Evolutionary conservation across 2,113 vertebrate species (phyloP).

Genomic region (Anhinga rufa): DNA sequence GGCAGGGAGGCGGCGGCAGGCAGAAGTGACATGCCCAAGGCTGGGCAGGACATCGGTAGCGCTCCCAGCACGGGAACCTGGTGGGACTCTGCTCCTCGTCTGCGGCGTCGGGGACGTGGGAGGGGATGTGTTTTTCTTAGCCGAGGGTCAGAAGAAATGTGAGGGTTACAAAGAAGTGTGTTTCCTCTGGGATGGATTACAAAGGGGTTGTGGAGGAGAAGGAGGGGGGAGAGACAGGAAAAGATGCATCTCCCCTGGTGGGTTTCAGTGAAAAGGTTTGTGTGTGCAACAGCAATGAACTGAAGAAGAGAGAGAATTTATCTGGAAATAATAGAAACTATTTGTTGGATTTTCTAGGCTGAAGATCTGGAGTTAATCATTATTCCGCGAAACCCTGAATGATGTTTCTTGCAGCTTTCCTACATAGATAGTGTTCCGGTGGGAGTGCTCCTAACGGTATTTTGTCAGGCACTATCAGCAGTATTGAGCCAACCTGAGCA

Average conservation of each 20-base stretch:
- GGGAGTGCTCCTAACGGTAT: conserved; percentile 63
- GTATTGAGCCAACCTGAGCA: conserved; percentile 76
- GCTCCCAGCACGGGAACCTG: neutral
- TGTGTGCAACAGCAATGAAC: neutral
- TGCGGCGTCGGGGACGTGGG: neutral
- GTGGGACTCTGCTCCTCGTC: neutral
- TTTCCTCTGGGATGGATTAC: neutral
- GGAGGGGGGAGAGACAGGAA: neutral
- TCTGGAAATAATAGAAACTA: conserved; percentile 60
- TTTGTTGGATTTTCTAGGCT: conserved; percentile 45
- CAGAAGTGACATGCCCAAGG: neutral
- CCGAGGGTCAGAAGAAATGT: neutral
- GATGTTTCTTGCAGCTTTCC: conserved; percentile 63
- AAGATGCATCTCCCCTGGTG: neutral
- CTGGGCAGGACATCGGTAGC: neutral
- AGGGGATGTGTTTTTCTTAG: neutral
- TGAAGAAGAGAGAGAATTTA: conserved; percentile 29
- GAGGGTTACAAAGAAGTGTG: neutral
- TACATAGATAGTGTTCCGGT: conserved; percentile 39
- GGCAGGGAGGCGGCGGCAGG: neutral
- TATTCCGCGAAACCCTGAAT: conserved; percentile 63
- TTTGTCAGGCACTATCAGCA: conserved; percentile 77
- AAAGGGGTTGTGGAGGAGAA: neutral
- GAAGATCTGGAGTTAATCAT: conserved; percentile 68
- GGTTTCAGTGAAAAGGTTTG: neutral